Percentiles rank a stretch among this genome's conserved stretches.
Conservation (phyloP, 2,797 vertebrate genomes). For the Sitta carolinensis region DNA sequence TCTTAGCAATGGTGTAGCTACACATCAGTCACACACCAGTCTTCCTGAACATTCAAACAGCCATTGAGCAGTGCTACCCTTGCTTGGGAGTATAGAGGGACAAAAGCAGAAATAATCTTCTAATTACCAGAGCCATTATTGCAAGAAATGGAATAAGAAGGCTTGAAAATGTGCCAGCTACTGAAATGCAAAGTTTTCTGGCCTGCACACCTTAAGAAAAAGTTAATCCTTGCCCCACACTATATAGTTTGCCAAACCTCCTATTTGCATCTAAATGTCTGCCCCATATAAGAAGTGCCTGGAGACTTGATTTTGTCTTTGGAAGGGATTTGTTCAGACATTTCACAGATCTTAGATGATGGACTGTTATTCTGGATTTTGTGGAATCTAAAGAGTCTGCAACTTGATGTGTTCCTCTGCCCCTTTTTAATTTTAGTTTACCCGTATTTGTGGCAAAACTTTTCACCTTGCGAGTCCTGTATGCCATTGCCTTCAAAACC, state of each 20-base stretch:
- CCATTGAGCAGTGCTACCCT: not conserved
- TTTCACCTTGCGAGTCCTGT: not conserved
- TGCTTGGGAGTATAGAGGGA: not conserved
- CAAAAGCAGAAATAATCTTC: not conserved
- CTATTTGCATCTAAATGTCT: not conserved
- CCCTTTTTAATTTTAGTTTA: not conserved
- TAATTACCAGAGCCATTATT: not conserved
- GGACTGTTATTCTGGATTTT: not conserved
- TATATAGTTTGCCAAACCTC: not conserved
- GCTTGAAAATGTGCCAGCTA: not conserved
- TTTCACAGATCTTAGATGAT: not conserved
- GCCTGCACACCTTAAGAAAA: not conserved
- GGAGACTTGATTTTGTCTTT: not conserved
- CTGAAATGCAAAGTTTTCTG: not conserved
- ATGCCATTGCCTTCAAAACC: not conserved
- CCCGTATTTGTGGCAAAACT: not conserved
- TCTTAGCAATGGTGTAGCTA: not conserved
- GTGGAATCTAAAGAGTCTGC: not conserved
- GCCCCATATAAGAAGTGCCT: not conserved
- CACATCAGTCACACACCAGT: not conserved
- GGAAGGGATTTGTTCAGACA: not conserved
- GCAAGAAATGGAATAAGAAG: not conserved
- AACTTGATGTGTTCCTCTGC: not conserved
- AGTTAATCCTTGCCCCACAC: not conserved
- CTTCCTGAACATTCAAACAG: fast-evolving